Evolutionary conservation across 2,113 vertebrate species (phyloP).

Genomic region (Alethe diademata): DNA sequence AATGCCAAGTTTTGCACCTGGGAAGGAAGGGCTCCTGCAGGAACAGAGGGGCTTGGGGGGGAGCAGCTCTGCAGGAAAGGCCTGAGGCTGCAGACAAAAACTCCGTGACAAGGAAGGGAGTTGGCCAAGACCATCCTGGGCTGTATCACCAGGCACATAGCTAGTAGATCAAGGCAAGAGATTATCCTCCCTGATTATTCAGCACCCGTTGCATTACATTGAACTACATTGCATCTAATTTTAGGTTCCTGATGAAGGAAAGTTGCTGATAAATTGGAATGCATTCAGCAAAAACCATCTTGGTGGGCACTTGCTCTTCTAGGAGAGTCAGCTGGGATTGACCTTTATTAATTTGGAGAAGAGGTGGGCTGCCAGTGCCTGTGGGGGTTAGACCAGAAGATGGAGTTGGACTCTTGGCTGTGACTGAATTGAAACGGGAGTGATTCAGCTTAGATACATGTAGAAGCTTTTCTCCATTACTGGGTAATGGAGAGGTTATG

Average conservation of each 20-base stretch:
- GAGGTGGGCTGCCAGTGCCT: not conserved
- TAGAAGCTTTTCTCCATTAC: not conserved
- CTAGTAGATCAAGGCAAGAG: not conserved
- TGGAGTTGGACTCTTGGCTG: not conserved
- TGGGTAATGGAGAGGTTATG: not conserved
- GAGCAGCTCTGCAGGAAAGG: not conserved
- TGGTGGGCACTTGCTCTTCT: not conserved
- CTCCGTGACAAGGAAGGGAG: not conserved
- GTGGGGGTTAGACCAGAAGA: not conserved
- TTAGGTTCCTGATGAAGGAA: not conserved
- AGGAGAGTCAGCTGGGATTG: not conserved
- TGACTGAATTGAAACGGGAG: not conserved
- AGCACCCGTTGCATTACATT: not conserved
- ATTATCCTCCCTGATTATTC: not conserved
- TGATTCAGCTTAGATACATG: not conserved
- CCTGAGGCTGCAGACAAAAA: not conserved
- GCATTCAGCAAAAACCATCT: not conserved
- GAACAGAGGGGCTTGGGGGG: not conserved
- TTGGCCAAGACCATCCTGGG: not conserved
- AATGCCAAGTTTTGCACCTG: not conserved
- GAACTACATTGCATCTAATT: not conserved
- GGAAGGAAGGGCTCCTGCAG: not conserved
- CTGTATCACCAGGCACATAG: not conserved
- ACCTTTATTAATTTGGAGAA: not conserved
- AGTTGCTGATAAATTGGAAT: not conserved